Conservation (phyloP, 2,888 invertebrate genomes). For the Rugalucina vietnamica region DNA sequence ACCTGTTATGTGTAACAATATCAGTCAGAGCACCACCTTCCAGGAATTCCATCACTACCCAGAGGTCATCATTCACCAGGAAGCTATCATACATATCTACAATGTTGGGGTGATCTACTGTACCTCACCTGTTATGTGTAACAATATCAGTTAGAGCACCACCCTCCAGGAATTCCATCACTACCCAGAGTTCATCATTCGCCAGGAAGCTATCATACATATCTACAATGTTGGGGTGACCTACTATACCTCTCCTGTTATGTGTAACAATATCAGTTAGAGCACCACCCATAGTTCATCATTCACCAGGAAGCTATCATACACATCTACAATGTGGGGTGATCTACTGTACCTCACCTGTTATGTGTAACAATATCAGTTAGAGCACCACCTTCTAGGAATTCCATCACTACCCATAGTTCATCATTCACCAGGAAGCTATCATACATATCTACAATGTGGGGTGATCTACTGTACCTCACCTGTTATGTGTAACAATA, state of each 20-base stretch:
- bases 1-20: slow-evolving; percentile 95
- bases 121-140: slow-evolving; percentile 90
- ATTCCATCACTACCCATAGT: slow-evolving; percentile 99
- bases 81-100: slow-evolving; percentile 99
- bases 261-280: slow-evolving; percentile 99
- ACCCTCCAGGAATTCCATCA: slow-evolving; percentile 99
- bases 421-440: slow-evolving; percentile 98
- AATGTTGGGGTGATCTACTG: slow-evolving; percentile 99
- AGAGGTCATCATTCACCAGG: slow-evolving; percentile 97
- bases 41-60: slow-evolving; percentile 99
- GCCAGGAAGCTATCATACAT: slow-evolving; percentile 99
- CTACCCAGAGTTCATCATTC: slow-evolving; percentile 99
- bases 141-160: slow-evolving; percentile 99
- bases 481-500: slow-evolving; percentile 95
- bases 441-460: slow-evolving; percentile 99
- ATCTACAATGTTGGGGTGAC: slow-evolving; percentile 99
- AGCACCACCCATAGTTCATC: slow-evolving; percentile 99
- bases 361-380: slow-evolving; percentile 99
- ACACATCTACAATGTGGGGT: slow-evolving; percentile 99
- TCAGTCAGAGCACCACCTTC: slow-evolving; percentile 99
- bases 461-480: slow-evolving; percentile 96
- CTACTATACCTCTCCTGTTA: slow-evolving; percentile 86
- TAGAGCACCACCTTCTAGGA: slow-evolving; percentile 97
- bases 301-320: slow-evolving; percentile 97
- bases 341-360: slow-evolving; percentile 86